phyloP scores from a whole-genome alignment of 1,140 invertebrate species.

The Zaprionus davidi region DNA sequence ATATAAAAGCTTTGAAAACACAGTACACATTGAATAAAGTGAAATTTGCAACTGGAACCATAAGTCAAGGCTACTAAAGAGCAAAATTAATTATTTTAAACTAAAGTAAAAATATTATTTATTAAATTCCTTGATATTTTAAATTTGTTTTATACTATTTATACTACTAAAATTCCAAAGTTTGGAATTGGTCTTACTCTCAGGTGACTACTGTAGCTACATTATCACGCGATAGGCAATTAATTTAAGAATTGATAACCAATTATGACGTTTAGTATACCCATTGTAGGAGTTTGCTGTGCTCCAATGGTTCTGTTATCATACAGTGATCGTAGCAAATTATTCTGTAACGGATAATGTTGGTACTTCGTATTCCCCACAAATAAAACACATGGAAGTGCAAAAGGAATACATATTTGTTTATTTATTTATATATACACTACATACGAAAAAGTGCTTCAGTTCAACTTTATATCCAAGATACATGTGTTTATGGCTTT shows the following conservation, averaged over 20 bases:
- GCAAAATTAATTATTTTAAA: too few relatives aligned
- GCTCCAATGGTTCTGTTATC: background rate
- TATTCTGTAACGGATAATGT: background rate
- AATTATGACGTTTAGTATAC: background rate
- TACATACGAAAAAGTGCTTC: conserved; percentile 15
- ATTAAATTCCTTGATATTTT: background rate
- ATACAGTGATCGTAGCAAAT: background rate
- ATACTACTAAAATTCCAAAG: background rate
- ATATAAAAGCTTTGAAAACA: background rate
- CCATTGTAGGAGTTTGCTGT: background rate
- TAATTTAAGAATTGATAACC: conserved; percentile 5
- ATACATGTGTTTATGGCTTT: conserved; percentile 30
- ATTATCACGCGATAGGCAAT: conserved; percentile 4
- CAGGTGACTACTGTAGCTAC: background rate
- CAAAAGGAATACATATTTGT: conserved; percentile 15
- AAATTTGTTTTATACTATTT: background rate
- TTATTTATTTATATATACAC: conserved; percentile 23
- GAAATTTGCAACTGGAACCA: background rate
- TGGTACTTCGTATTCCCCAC: too few relatives aligned
- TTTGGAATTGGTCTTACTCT: background rate
- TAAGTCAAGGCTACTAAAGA: background rate
- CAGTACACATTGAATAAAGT: background rate
- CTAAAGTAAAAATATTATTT: background rate
- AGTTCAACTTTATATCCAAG: conserved; percentile 13
- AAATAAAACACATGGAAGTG: background rate